phyloP scores from a whole-genome alignment of 2,888 invertebrate genomes.

The Parnassius smintheus region DNA sequence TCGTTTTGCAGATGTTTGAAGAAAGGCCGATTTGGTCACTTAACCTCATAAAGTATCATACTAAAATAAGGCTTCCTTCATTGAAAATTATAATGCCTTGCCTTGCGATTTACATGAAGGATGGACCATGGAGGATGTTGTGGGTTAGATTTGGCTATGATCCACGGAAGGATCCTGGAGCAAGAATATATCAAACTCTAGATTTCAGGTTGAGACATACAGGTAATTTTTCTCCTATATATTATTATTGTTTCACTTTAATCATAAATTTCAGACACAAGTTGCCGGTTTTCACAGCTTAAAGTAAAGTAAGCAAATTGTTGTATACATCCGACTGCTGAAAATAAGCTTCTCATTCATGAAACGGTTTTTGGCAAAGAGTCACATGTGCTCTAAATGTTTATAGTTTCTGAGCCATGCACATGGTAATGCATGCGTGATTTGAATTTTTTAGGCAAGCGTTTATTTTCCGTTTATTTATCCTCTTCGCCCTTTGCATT shows the following conservation, averaged over 20 bases:
- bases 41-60: constrained; percentile 85
- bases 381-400: too few relatives aligned
- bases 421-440: too few relatives aligned
- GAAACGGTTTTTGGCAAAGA: too few relatives aligned
- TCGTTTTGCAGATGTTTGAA: constrained; percentile 85
- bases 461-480: too few relatives aligned
- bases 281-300: too few relatives aligned
- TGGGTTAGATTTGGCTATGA: constrained; percentile 97
- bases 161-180: constrained; percentile 88
- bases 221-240: constrained; percentile 62
- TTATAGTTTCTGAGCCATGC: too few relatives aligned
- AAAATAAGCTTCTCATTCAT: too few relatives aligned
- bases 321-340: too few relatives aligned
- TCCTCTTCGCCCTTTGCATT: too few relatives aligned
- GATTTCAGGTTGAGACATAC: constrained; percentile 88
- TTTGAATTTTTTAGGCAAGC: too few relatives aligned
- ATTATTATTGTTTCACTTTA: background rate
- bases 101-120: constrained; percentile 91
- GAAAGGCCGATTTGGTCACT: constrained; percentile 95
- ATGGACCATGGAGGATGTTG: constrained; percentile 95
- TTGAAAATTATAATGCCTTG: constrained; percentile 90
- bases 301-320: too few relatives aligned
- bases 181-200: constrained; percentile 93
- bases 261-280: too few relatives aligned
- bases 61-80: constrained; percentile 82